Percentiles rank a stretch among this genome's conserved stretches.
These are phyloP conservation scores for Mythimna vitellina DNA, from an alignment of 2,888 invertebrate genomes.

Conservation along the genomic window DNA sequence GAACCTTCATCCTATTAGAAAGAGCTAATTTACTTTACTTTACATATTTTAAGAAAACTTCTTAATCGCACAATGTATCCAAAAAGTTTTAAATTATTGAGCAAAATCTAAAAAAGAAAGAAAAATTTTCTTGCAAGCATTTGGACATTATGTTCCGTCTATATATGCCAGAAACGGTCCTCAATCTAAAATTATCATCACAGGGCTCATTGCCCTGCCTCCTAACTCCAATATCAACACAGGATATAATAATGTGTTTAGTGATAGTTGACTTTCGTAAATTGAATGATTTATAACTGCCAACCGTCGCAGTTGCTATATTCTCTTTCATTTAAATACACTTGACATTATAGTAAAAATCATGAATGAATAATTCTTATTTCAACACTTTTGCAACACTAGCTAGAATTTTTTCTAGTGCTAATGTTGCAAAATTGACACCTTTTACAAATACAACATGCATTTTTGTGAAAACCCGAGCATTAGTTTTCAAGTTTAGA, in stretches of 20 bases:
- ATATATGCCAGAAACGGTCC: not conserved
- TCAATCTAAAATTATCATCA: constrained; percentile 2
- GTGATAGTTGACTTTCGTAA: constrained; percentile 50
- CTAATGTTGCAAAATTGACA: not conserved
- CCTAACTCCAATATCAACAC: constrained; percentile 38
- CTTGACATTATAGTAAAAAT: constrained; percentile 17
- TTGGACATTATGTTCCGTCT: not conserved
- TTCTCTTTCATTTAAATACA: constrained; percentile 35
- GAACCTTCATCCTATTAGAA: not conserved
- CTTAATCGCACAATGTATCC: too few species aligned
- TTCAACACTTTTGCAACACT: constrained; percentile 7
- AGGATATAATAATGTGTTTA: constrained; percentile 49
- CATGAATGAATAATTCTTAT: constrained; percentile 33
- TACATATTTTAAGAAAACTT: not conserved
- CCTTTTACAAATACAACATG: not conserved
- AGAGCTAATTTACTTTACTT: not conserved
- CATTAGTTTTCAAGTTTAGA: not conserved
- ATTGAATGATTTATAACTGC: constrained; percentile 50
- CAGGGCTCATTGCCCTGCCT: constrained; percentile 12
- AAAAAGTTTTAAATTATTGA: not conserved
- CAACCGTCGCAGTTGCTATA: constrained; percentile 28
- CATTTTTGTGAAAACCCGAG: constrained; percentile 17
- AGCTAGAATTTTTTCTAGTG: not conserved
- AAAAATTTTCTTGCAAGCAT: not conserved
- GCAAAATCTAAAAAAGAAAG: not conserved